Evolutionary conservation across 2,113 vertebrate species (phyloP), one percentile per base, ranked within the genome.

Genomic region (Leptodactylus fuscus): DNA sequence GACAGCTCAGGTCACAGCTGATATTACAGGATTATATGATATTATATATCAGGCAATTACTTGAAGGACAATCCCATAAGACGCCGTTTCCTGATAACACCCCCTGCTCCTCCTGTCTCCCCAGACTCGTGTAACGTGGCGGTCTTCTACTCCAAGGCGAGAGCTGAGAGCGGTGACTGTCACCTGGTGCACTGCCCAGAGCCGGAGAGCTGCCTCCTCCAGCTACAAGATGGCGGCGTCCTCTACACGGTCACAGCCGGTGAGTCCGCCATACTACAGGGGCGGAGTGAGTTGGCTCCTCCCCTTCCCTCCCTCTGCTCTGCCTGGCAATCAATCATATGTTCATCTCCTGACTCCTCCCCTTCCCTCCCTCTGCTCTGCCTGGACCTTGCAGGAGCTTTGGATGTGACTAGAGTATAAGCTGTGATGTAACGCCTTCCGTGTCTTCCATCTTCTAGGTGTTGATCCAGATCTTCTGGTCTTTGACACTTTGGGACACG

Each of bases 41-140:
- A 41, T 41, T 41, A 41, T 41, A 41, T 6, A 9, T 41, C 9
- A 41, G 41, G 41, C 9, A 0, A 41, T 41, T 9, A 9, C 2
- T 1, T 41, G 9, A 9, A 41, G n/a, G 51, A 55, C 3, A 55
- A 55, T n/a, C 6, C 0, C 55, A 10, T 11, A 4, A 3, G 10
- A 8, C 55, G 2, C 1, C 5, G 7, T 5, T 44, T 44, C 38
- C 1, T 10, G 5, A 44, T n/a, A n/a, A n/a, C n/a, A 60, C 1
- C 55, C n/a, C 55, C 55, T 44, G 4, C 2, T 5, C 46, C 69
- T 10, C 20, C 41, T 49, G 49, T 79, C 62, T 85, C 41, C 20
- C 91, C 71, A 99, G 97, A 93, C 77, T 96, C 96, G 90, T 99
- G 98, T 89, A 98, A 97, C 82, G 58, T 97, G 91, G 98, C 98